These are phyloP conservation scores for Lynx canadensis DNA, from an alignment of 2,113 vertebrate genomes.

Conservation along the genomic window DNA sequence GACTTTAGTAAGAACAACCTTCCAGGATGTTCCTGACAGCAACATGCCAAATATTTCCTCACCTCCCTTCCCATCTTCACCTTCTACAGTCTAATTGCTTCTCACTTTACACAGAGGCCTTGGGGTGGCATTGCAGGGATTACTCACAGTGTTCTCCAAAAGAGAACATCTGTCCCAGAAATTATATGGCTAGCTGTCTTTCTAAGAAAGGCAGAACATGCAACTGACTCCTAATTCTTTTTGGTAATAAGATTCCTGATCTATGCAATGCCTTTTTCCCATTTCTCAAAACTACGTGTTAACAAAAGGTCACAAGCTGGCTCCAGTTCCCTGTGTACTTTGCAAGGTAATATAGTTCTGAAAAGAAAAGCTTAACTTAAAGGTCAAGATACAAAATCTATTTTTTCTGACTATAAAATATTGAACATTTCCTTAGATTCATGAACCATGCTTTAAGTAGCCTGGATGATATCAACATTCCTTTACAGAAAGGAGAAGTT, in stretches of 20 bases:
- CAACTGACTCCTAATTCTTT: slow-evolving; percentile 1
- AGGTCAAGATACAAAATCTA: slow-evolving; percentile 84
- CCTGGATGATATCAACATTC: neutral
- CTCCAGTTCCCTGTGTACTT: slow-evolving; percentile 77
- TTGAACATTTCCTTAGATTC: slow-evolving; percentile 78
- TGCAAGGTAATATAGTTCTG: slow-evolving; percentile 81
- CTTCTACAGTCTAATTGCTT: neutral
- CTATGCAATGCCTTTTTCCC: slow-evolving; percentile 73
- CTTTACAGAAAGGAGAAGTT: slow-evolving; percentile 29
- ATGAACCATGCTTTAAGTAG: slow-evolving; percentile 42
- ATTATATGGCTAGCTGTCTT: neutral
- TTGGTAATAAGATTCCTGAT: slow-evolving; percentile 77
- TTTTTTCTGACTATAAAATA: slow-evolving; percentile 79
- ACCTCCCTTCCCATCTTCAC: neutral
- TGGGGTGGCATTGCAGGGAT: neutral
- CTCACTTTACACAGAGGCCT: neutral
- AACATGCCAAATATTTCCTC: neutral
- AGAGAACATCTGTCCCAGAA: neutral
- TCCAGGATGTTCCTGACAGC: neutral
- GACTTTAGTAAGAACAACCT: neutral
- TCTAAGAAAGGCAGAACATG: slow-evolving; percentile 15
- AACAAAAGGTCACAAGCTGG: slow-evolving; percentile 85
- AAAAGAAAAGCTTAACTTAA: slow-evolving; percentile 84
- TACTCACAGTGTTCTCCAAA: neutral
- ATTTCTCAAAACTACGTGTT: slow-evolving; percentile 81